A percentile compares a stretch with the other conserved stretches of the same genome.
These are phyloP conservation scores for Nothobranchius kuhntae DNA, from an alignment of 2,113 vertebrate genomes.

Conservation along the genomic window DNA sequence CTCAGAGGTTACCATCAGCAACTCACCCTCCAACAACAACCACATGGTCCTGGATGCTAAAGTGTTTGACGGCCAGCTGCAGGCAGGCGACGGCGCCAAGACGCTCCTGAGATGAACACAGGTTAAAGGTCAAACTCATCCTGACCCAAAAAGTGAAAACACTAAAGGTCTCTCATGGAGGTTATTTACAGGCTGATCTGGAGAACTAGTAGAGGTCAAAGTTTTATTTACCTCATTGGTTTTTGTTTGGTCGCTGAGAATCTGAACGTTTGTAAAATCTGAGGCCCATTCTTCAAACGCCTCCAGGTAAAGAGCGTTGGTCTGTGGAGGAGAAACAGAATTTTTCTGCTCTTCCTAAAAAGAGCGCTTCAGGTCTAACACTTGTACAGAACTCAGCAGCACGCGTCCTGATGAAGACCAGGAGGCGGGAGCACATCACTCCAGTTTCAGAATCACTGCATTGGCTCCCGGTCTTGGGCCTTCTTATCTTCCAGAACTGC, in stretches of 20 bases:
- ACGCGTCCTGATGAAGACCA: too few species aligned
- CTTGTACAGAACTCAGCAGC: too few species aligned
- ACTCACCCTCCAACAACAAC: conserved; percentile 81
- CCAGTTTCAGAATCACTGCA: too few species aligned
- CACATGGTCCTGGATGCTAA: conserved; percentile 75
- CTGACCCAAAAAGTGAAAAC: too few species aligned
- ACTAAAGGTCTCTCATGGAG: too few species aligned
- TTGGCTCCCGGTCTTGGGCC: too few species aligned
- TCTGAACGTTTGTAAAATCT: conserved; percentile 69
- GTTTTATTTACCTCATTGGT: conserved; percentile 74
- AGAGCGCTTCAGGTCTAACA: too few species aligned
- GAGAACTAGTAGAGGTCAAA: background rate
- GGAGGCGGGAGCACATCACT: too few species aligned
- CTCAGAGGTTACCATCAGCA: background rate
- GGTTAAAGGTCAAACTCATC: background rate
- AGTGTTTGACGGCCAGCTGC: conserved; percentile 77
- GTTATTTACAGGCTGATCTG: background rate
- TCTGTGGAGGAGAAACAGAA: conserved; percentile 57
- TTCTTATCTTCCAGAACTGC: too few species aligned
- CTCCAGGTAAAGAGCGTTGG: conserved; percentile 74
- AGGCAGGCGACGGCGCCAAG: conserved; percentile 82
- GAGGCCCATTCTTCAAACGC: conserved; percentile 80
- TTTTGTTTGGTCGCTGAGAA: conserved; percentile 78
- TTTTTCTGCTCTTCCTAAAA: too few species aligned
- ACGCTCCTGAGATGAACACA: conserved; percentile 65